A percentile compares a stretch with the other conserved stretches of the same genome.
phyloP scores from a whole-genome alignment of 2,113 vertebrate species.

The Genyomyrus donnyi region DNA sequence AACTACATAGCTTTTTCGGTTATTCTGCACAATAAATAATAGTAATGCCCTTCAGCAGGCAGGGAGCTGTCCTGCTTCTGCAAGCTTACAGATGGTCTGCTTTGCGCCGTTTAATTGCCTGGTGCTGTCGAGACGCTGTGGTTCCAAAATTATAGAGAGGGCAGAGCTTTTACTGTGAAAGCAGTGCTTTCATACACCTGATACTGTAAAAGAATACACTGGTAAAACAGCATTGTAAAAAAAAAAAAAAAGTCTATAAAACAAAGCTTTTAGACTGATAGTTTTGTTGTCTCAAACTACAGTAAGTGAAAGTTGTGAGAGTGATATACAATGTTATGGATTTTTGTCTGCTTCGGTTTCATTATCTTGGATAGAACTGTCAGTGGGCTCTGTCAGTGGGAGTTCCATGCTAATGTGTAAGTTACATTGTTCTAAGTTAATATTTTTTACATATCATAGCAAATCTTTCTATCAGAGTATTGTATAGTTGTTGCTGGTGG shows the following conservation, averaged over 20 bases:
- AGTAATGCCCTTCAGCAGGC: not conserved
- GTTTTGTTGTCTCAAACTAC: not conserved
- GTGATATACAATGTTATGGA: not conserved
- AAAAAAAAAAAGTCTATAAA: not conserved
- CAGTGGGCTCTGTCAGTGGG: not conserved
- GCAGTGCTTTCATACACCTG: not conserved
- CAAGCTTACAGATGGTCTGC: not conserved
- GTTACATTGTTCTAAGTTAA: not conserved
- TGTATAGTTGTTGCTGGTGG: not conserved
- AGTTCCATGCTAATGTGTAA: not conserved
- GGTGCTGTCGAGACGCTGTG: not conserved
- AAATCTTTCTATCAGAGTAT: not conserved
- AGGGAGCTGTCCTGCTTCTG: not conserved
- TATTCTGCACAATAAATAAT: not conserved
- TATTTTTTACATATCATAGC: not conserved
- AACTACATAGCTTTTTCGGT: not conserved
- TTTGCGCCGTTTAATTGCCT: not conserved
- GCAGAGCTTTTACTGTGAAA: not conserved
- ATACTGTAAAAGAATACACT: not conserved
- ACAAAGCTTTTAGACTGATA: not conserved
- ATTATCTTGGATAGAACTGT: not conserved
- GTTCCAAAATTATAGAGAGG: not conserved
- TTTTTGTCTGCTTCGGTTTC: not conserved
- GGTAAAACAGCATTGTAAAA: not conserved
- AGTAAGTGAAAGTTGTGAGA: not conserved